Percentiles rank a stretch among this genome's conserved stretches.
phyloP scores from a whole-genome alignment of 2,797 vertebrate species.

The Sebastes umbrosus region DNA sequence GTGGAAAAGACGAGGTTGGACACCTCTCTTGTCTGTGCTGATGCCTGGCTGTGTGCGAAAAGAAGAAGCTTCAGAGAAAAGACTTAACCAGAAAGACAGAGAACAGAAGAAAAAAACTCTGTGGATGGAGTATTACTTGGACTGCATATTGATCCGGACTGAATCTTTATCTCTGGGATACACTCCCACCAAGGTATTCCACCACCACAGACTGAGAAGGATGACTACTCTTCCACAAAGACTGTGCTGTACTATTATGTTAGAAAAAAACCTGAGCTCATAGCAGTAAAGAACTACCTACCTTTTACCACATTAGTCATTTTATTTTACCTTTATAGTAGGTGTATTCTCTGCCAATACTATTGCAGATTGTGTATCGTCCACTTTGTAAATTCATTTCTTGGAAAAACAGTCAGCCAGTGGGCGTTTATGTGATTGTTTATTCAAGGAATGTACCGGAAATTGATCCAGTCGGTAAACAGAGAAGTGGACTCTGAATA shows the following conservation, averaged over 20 bases:
- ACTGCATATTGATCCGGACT: conserved; percentile 55
- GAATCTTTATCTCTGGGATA: conserved; percentile 54
- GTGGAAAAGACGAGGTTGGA: background rate
- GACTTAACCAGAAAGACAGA: background rate
- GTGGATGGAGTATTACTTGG: conserved; percentile 45
- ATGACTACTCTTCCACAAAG: conserved; percentile 23
- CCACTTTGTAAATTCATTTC: conserved; percentile 51
- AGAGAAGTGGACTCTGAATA: background rate
- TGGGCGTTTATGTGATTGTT: conserved; percentile 38
- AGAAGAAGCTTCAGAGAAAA: conserved; percentile 7
- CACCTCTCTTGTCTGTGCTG: conserved; percentile 17
- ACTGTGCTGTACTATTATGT: conserved; percentile 33
- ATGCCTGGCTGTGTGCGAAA: conserved; percentile 5
- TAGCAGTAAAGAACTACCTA: conserved; percentile 49
- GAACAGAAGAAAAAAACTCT: background rate
- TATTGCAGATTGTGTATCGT: conserved; percentile 48
- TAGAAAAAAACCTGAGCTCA: conserved; percentile 33
- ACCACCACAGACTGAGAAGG: conserved; percentile 15
- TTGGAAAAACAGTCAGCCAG: conserved; percentile 8
- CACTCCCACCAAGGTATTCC: conserved; percentile 44
- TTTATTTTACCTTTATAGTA: conserved; percentile 50
- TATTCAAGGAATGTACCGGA: conserved; percentile 10
- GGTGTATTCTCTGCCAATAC: conserved; percentile 46
- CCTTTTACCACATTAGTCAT: conserved; percentile 36
- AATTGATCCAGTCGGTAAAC: background rate